phyloP scores from a whole-genome alignment of 2,888 invertebrate genomes.

The Caenorhabditis doughertyi region DNA sequence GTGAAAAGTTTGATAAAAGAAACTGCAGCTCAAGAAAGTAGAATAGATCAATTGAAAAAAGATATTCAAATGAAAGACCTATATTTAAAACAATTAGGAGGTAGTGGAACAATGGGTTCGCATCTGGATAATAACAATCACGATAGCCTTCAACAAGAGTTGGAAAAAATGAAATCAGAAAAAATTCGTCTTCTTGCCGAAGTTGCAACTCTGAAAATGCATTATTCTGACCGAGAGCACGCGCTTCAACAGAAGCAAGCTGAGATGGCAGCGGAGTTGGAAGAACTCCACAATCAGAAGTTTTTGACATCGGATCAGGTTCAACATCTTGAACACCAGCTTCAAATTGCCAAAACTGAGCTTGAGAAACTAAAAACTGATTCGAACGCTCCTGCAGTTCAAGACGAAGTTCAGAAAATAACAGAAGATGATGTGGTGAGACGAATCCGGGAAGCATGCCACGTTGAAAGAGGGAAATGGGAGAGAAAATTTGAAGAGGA shows the following conservation, averaged over 20 bases:
- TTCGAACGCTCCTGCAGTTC: not conserved
- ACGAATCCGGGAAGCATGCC: constrained; percentile 63
- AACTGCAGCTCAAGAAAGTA: constrained; percentile 70
- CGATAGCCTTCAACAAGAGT: constrained; percentile 13
- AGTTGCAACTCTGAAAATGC: constrained; percentile 46
- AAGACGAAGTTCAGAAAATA: constrained; percentile 8
- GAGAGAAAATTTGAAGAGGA: constrained; percentile 56
- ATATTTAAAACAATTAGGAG: constrained; percentile 71
- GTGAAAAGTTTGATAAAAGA: constrained; percentile 76
- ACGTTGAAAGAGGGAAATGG: constrained; percentile 50
- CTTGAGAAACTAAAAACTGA: constrained; percentile 5
- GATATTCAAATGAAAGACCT: constrained; percentile 75
- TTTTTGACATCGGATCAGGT: constrained; percentile 32
- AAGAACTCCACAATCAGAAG: constrained; percentile 31
- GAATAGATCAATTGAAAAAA: constrained; percentile 63
- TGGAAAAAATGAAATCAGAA: constrained; percentile 38
- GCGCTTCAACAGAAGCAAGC: constrained; percentile 54
- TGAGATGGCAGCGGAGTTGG: constrained; percentile 42
- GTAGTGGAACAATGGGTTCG: not conserved
- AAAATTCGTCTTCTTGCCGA: constrained; percentile 45
- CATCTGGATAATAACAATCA: not conserved
- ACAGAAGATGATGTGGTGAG: constrained; percentile 64
- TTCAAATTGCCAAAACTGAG: constrained; percentile 34
- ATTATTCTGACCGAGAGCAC: constrained; percentile 62
- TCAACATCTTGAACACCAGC: constrained; percentile 53